A percentile compares a stretch with the other conserved stretches of the same genome.
phyloP scores from a whole-genome alignment of 2,113 vertebrate species.

The Nesoenas mayeri region DNA sequence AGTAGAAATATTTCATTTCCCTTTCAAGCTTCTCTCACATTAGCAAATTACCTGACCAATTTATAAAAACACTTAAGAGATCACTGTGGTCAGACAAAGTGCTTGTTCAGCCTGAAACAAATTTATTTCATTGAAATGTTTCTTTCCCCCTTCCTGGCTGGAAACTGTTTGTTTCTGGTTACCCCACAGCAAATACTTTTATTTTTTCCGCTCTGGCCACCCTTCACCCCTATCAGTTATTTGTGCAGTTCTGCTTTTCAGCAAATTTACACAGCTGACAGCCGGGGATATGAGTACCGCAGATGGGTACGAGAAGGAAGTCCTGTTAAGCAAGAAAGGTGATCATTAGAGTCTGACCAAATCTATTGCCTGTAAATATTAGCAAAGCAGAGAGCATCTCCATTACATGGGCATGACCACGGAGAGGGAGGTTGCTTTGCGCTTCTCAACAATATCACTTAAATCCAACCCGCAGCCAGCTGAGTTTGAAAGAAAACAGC shows the following conservation, averaged over 20 bases:
- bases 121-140: neutral
- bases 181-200: neutral
- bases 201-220: neutral
- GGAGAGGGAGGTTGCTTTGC: neutral
- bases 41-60: slow-evolving; percentile 28
- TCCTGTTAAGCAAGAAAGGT: slow-evolving; percentile 23
- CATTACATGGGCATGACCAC: fast-evolving
- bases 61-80: neutral
- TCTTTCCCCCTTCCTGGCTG: neutral
- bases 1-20: slow-evolving; percentile 20
- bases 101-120: neutral
- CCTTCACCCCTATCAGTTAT: slow-evolving; percentile 23
- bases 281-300: fast-evolving
- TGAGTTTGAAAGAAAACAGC: slow-evolving; percentile 21
- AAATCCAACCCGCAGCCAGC: neutral
- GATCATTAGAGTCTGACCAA: slow-evolving; percentile 7
- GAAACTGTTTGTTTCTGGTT: neutral
- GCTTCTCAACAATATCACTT: fast-evolving
- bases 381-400: neutral
- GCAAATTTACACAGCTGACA: slow-evolving; percentile 52
- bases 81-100: neutral
- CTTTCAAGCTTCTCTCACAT: slow-evolving; percentile 21
- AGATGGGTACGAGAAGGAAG: slow-evolving; percentile 23
- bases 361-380: neutral
- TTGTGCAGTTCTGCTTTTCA: slow-evolving; percentile 64